Evolutionary conservation across 23 tunicate genomes (phyloP).

Genomic region (Phallusia fumigata): DNA sequence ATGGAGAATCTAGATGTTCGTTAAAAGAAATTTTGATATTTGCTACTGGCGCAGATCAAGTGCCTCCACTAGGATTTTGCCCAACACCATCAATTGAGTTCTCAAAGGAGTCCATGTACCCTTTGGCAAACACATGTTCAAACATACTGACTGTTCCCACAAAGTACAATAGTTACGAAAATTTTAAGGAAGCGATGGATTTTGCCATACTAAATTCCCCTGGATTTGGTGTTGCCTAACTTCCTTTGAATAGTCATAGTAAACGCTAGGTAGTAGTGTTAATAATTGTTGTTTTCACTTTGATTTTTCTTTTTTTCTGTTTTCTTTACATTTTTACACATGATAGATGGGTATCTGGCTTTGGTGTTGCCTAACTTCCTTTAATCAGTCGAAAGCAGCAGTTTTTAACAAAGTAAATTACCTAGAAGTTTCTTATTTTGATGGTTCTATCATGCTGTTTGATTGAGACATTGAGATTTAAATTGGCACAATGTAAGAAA

Average conservation of each 20-base stretch:
- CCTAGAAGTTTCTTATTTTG: too few relatives aligned
- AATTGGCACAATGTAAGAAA: too few relatives aligned
- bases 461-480: too few relatives aligned
- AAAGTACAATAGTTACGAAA: background rate
- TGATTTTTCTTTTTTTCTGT: too few relatives aligned
- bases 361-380: background rate
- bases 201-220: background rate
- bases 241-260: background rate
- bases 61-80: conserved; percentile 29
- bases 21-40: conserved; percentile 19
- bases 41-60: conserved; percentile 37
- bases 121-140: conserved; percentile 32
- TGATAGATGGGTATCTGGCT: too few relatives aligned
- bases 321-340: too few relatives aligned
- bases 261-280: too few relatives aligned
- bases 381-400: background rate
- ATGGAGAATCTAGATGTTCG: conserved; percentile 19
- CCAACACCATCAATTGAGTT: conserved; percentile 12
- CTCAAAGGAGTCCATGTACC: background rate
- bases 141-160: conserved; percentile 15
- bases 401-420: too few relatives aligned
- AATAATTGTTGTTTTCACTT: too few relatives aligned
- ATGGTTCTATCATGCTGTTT: too few relatives aligned
- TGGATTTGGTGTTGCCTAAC: background rate
- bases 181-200: background rate